A percentile compares a stretch with the other conserved stretches of the same genome.
Evolutionary conservation across 2,113 vertebrate species (phyloP).

Genomic region (Geococcyx californianus): DNA sequence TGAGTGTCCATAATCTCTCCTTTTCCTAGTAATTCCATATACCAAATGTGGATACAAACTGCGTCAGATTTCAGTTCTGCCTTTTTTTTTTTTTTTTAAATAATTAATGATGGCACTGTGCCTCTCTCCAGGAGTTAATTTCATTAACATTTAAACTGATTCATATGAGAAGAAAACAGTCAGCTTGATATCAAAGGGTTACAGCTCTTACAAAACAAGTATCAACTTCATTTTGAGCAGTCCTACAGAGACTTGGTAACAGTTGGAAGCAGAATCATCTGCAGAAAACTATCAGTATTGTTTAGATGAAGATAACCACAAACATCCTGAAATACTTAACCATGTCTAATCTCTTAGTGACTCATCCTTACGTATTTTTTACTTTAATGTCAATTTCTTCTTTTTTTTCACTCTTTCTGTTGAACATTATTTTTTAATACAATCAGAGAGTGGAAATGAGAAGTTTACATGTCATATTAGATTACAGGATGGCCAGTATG

Average conservation of each 20-base stretch:
- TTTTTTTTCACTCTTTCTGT: background rate
- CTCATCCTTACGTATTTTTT: slow-evolving; percentile 40
- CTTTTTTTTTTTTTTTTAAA: background rate
- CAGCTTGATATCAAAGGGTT: slow-evolving; percentile 4
- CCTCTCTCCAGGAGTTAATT: background rate
- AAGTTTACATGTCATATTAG: slow-evolving; percentile 14
- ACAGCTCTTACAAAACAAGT: background rate
- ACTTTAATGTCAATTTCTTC: slow-evolving; percentile 8
- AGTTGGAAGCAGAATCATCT: slow-evolving; percentile 13
- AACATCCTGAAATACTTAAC: slow-evolving; percentile 58
- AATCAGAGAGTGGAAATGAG: background rate
- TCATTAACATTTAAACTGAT: slow-evolving; percentile 14
- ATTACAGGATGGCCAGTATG: background rate
- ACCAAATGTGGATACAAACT: background rate
- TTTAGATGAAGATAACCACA: slow-evolving; percentile 57
- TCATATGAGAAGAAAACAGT: background rate
- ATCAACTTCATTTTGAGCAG: background rate
- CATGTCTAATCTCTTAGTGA: slow-evolving; percentile 42
- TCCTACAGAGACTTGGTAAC: background rate
- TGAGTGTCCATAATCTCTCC: background rate
- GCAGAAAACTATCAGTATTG: background rate
- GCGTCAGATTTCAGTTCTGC: background rate
- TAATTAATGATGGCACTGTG: background rate
- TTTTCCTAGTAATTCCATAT: background rate
- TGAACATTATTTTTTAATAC: background rate